Evolutionary conservation across 2,113 vertebrate species (phyloP).

Genomic region (Cyanoderma ruficeps): DNA sequence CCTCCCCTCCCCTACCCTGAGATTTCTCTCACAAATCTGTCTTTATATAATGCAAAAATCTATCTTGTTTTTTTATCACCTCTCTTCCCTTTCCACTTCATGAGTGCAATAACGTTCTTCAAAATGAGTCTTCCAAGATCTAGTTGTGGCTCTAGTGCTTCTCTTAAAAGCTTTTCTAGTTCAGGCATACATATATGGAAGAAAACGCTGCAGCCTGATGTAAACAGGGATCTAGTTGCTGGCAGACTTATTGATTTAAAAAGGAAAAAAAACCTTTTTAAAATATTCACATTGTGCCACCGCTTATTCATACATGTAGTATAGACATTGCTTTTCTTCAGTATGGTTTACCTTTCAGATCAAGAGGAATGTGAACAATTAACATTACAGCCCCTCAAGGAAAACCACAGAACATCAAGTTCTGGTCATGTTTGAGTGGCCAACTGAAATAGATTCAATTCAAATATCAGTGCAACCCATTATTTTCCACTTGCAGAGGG

Average conservation of each 20-base stretch:
- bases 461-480: not conserved
- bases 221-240: not conserved
- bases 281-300: not conserved
- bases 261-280: not conserved
- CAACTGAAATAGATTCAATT: not conserved
- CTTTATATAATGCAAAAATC: not conserved
- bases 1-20: not conserved
- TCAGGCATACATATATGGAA: not conserved
- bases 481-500: not conserved
- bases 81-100: not conserved
- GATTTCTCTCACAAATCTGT: not conserved
- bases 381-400: not conserved
- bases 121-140: not conserved
- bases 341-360: not conserved
- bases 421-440: not conserved
- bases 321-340: not conserved
- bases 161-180: not conserved
- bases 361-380: not conserved
- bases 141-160: not conserved
- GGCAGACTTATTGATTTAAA: not conserved
- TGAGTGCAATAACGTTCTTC: not conserved
- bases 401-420: not conserved
- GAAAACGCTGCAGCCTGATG: not conserved
- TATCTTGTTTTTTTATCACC: not conserved
- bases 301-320: accelerated